Percentiles rank a stretch among this genome's conserved stretches.
Evolutionary conservation across 2,888 invertebrate genomes (phyloP).

Genomic region (Leuctra nigra): DNA sequence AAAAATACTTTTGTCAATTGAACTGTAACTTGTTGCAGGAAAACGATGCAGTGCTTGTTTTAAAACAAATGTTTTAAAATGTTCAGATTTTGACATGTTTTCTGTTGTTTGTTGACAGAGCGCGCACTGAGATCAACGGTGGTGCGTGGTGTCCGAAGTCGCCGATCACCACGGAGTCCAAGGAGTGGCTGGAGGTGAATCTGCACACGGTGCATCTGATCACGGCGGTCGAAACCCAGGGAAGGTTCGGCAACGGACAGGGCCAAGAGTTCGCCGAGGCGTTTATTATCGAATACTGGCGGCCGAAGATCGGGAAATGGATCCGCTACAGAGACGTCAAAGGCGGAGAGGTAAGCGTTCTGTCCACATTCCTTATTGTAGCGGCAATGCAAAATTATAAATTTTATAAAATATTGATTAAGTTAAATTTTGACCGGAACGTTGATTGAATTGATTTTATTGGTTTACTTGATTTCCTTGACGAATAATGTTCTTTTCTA

Average conservation of each 20-base stretch:
- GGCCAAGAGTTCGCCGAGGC: slow-evolving; percentile 82
- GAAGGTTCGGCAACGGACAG: slow-evolving; percentile 86
- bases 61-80: no score
- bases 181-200: slow-evolving; percentile 76
- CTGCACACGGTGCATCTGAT: slow-evolving; percentile 72
- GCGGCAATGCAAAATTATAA: no score
- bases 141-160: slow-evolving; percentile 91
- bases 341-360: slow-evolving; percentile 66
- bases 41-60: no score
- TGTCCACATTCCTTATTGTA: no score
- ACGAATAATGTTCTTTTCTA: no score
- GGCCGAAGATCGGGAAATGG: slow-evolving; percentile 74
- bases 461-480: no score
- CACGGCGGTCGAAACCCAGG: slow-evolving; percentile 75
- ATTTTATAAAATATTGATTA: no score
- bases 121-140: slow-evolving; percentile 72
- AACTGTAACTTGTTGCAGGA: no score
- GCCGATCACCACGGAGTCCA: slow-evolving; percentile 68
- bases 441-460: no score
- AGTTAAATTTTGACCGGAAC: no score
- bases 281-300: slow-evolving; percentile 78
- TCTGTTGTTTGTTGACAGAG: slow-evolving; percentile 52
- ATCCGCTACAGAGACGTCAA: slow-evolving; percentile 66
- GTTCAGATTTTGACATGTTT: no score
- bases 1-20: no score